phyloP scores from a whole-genome alignment of 2,113 vertebrate genomes.

The Sphyrna mokarran region DNA sequence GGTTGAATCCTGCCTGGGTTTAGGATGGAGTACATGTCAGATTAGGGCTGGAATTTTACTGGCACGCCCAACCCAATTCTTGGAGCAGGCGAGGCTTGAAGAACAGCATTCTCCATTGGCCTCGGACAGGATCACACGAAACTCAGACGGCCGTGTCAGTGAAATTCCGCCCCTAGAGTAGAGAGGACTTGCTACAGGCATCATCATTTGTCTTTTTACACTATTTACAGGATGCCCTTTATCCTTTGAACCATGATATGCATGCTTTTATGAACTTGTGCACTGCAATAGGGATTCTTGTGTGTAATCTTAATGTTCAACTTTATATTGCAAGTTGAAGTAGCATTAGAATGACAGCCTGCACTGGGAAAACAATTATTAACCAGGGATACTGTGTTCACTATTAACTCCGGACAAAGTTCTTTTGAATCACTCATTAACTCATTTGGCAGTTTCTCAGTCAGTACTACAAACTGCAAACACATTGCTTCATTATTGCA shows the following conservation, averaged over 20 bases:
- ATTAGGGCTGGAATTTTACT: too few relatives aligned
- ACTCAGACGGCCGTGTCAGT: too few relatives aligned
- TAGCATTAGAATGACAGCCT: neutral
- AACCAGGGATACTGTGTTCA: neutral
- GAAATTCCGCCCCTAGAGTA: neutral
- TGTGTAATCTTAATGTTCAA: neutral
- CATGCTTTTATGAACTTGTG: neutral
- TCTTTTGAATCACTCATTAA: slow-evolving; percentile 6
- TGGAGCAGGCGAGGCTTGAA: too few relatives aligned
- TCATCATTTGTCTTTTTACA: neutral
- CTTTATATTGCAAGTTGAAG: neutral
- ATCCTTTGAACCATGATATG: neutral
- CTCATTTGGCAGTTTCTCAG: neutral
- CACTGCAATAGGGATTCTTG: neutral
- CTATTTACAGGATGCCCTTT: neutral
- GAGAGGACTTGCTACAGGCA: neutral
- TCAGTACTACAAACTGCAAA: neutral
- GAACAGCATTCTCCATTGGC: too few relatives aligned
- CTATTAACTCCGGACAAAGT: neutral
- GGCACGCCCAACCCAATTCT: too few relatives aligned
- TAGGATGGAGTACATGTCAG: neutral
- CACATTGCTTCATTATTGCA: neutral
- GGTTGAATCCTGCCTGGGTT: neutral
- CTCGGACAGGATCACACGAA: too few relatives aligned
- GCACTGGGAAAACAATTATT: neutral